Percentiles rank a stretch among this genome's conserved stretches.
Evolutionary conservation across 64 coral and sea anemone species (phyloP).

Genomic region (Hydrozoanthus tunicans): DNA sequence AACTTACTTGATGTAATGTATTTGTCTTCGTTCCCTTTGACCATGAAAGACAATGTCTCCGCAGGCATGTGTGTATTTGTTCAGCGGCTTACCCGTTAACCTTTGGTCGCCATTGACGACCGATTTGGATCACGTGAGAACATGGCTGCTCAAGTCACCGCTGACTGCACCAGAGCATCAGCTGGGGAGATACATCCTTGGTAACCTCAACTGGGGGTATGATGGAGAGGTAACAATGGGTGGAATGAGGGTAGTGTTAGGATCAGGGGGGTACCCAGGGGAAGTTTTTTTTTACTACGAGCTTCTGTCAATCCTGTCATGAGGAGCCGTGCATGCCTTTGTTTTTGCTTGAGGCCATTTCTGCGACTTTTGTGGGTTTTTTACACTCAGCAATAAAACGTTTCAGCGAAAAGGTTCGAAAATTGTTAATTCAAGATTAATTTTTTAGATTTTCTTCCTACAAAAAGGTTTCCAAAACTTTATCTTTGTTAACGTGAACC

Average conservation of each 20-base stretch:
- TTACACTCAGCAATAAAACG: too few relatives aligned
- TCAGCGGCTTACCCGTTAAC: conserved; percentile 80
- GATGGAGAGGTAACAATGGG: conserved; percentile 66
- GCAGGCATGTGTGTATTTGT: conserved; percentile 87
- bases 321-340: too few relatives aligned
- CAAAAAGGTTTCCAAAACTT: too few relatives aligned
- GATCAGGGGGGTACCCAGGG: background rate
- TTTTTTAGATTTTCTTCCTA: too few relatives aligned
- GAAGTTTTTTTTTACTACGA: background rate
- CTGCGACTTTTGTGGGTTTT: too few relatives aligned
- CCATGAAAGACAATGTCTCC: background rate
- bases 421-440: too few relatives aligned
- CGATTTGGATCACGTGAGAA: conserved; percentile 81
- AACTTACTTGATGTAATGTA: too few relatives aligned
- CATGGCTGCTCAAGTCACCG: conserved; percentile 83
- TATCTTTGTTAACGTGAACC: too few relatives aligned
- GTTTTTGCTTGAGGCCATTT: too few relatives aligned
- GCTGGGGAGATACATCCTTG: conserved; percentile 80
- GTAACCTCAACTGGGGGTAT: conserved; percentile 92
- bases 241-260: background rate
- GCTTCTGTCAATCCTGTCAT: too few relatives aligned
- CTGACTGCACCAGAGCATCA: conserved; percentile 88
- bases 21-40: too few relatives aligned
- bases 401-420: too few relatives aligned
- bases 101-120: conserved; percentile 71